Base-by-base conservation (phyloP, 2,797 vertebrate species). In the Enteromius radiatus region DNA sequence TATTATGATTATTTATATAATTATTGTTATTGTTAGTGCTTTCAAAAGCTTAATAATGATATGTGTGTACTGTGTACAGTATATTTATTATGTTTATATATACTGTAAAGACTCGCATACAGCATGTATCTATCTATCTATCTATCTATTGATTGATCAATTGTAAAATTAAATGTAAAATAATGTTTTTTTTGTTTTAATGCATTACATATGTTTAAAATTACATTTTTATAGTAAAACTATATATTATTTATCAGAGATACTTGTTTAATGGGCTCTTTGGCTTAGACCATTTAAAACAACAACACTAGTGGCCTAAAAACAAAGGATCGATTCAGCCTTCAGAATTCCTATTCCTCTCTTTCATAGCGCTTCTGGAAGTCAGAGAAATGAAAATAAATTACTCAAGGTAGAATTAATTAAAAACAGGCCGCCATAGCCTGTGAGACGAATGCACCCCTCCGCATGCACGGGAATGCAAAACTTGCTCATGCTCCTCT, bases 341-440 rank as follows among this genome's bases (percentile, higher is more conserved):
- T 59, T 70, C 41, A 36, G 38, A 59, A 78, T 84, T 82, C 83
- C 33, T 31, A 10, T 73, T 33, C 7, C 26, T 71, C 73, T 74
- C 59, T 49, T 65, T 81, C 12, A 45, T 73, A 21, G 31, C 79
- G 74, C 78, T 80, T 86, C 65, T 28, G 78, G 78, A 85, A 83
- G 81, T 71, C 84, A 61, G 61, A 84, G 86, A 67, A 87, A 88
- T 61, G 45, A 78, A 74, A 85, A 84, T 85, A 80, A 90, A 89
- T 88, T 61, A 86, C 84, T 68, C 82, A 73, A 77, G 80, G 85
- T 87, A 56, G 78, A 85, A 86, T 92, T 93, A 93, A 93, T 94
- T 92, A 93, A 91, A 91, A 87, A 86, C 84, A 52, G 80, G n/a
- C 82, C 91, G 86, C 88, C 88, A 87, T 85, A 85, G 81, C 75